These are phyloP conservation scores for Corynorhinus townsendii DNA, from an alignment of 2,113 vertebrate species.

Conservation along the genomic window DNA sequence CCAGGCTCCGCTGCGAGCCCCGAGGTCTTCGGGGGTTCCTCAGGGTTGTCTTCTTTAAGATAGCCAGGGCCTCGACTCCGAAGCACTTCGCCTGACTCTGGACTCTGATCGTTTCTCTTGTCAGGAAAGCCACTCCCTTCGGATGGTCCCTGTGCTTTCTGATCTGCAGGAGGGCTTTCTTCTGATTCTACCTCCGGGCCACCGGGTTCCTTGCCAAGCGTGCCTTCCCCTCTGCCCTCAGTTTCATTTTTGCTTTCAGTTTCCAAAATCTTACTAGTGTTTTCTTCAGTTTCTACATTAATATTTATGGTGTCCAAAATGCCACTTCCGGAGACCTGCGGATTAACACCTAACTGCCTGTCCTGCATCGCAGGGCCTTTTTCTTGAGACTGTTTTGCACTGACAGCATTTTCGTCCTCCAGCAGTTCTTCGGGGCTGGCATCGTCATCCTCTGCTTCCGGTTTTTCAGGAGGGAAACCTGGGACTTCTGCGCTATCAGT, in stretches of 20 bases:
- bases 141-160: background rate
- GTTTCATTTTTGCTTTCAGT: background rate
- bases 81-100: background rate
- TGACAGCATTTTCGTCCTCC: conserved; percentile 93
- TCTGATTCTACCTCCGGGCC: background rate
- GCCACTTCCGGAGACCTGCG: background rate
- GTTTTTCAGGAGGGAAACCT: background rate
- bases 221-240: rapidly evolving
- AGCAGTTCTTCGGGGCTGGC: conserved; percentile 79
- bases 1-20: background rate
- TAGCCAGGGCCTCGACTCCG: background rate
- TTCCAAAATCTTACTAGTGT: background rate
- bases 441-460: conserved; percentile 38
- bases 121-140: background rate
- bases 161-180: background rate
- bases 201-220: background rate
- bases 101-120: background rate
- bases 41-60: background rate
- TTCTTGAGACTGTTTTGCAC: conserved; percentile 71
- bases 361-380: background rate
- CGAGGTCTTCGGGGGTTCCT: background rate
- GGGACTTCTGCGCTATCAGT: background rate
- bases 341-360: background rate
- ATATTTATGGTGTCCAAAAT: background rate
- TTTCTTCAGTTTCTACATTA: background rate